Percentiles rank a stretch among this genome's conserved stretches.
Conservation (phyloP, 2,888 invertebrate genomes). For the Uloborus plumipes region DNA sequence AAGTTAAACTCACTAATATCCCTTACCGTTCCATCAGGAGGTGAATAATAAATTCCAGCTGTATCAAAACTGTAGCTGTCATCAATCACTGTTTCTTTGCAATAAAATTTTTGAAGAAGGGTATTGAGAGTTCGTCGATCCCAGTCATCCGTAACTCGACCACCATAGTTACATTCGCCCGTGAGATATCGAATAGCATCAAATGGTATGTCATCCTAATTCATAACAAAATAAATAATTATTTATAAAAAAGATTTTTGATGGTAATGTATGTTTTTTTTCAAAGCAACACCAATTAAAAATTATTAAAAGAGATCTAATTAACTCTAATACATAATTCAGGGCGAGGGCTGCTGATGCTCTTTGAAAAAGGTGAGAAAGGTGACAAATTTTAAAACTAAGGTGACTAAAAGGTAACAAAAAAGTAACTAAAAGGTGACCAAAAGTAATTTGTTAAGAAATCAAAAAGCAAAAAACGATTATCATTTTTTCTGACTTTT, state of each 20-base stretch:
- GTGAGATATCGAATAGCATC: conserved; percentile 73
- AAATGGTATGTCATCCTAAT: conserved; percentile 72
- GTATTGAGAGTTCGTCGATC: conserved; percentile 73
- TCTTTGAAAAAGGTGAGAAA: no score
- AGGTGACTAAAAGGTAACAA: no score
- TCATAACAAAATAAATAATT: conserved; percentile 1
- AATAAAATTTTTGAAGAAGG: conserved; percentile 72
- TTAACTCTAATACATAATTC: no score
- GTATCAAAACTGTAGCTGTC: conserved; percentile 70
- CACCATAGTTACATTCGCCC: conserved; percentile 74
- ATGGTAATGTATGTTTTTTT: background rate
- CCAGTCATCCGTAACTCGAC: conserved; percentile 74
- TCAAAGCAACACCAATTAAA: background rate
- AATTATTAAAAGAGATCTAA: background rate
- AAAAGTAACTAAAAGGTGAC: no score
- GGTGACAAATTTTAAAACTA: no score
- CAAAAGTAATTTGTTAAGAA: no score
- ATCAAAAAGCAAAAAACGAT: no score
- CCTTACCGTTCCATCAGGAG: conserved; percentile 71
- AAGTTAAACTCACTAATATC: background rate
- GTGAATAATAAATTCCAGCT: conserved; percentile 70
- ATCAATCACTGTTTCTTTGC: conserved; percentile 69
- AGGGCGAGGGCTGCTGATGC: no score
- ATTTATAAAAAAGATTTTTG: background rate
- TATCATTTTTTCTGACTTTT: no score